A percentile compares a stretch with the other conserved stretches of the same genome.
Evolutionary conservation across 2,113 vertebrate genomes (phyloP).

Genomic region (Microcebus jonahi): DNA sequence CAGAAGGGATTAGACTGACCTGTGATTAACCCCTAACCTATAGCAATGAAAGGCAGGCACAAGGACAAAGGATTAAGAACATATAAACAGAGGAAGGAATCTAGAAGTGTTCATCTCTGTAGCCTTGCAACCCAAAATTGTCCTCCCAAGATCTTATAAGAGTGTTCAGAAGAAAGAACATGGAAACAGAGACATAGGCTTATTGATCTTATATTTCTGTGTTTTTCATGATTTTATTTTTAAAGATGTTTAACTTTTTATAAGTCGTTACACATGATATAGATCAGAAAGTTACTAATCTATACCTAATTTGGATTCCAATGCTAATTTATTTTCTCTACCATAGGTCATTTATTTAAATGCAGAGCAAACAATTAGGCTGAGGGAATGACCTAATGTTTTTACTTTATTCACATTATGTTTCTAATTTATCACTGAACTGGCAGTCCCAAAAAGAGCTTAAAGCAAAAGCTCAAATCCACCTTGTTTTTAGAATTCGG

Average conservation of each 20-base stretch:
- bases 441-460: not conserved
- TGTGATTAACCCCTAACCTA: not conserved
- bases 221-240: not conserved
- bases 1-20: not conserved
- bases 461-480: not conserved
- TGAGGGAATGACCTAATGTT: not conserved
- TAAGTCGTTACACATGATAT: not conserved
- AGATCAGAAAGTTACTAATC: not conserved
- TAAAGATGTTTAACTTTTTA: not conserved
- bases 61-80: not conserved
- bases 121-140: not conserved
- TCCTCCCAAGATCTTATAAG: not conserved
- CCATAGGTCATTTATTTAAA: not conserved
- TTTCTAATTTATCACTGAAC: not conserved
- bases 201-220: not conserved
- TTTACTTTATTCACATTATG: not conserved
- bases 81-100: not conserved
- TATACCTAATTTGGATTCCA: not conserved
- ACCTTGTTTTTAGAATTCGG: not conserved
- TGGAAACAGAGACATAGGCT: not conserved
- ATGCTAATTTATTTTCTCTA: not conserved
- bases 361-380: not conserved
- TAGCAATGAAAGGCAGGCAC: not conserved
- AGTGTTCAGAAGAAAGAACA: not conserved
- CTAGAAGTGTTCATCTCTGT: not conserved